A percentile compares a stretch with the other conserved stretches of the same genome.
phyloP scores from a whole-genome alignment of 1,140 invertebrate genomes.

The Diprion similis region DNA sequence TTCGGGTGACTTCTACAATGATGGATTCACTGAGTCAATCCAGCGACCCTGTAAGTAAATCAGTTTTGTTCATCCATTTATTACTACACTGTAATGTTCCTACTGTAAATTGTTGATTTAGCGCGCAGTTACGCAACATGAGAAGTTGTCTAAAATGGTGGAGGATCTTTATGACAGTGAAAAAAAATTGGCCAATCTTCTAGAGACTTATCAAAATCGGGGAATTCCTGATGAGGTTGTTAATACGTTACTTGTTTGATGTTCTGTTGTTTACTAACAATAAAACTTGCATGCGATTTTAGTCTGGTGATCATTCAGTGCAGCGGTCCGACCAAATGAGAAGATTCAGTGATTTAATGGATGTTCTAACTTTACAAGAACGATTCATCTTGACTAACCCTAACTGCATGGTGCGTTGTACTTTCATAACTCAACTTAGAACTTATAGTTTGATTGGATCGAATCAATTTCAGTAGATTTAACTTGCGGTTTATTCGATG shows the following conservation, averaged over 20 bases:
- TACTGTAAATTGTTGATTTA: slow-evolving; percentile 27
- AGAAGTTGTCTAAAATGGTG: slow-evolving; percentile 56
- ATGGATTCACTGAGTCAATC: slow-evolving; percentile 69
- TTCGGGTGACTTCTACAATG: slow-evolving; percentile 66
- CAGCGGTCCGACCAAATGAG: slow-evolving; percentile 29
- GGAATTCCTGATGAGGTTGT: slow-evolving; percentile 50
- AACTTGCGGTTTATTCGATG: neutral
- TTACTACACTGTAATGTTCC: slow-evolving; percentile 13
- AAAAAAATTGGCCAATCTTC: slow-evolving; percentile 52
- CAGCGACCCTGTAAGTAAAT: slow-evolving; percentile 64
- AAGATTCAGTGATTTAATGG: slow-evolving; percentile 32
- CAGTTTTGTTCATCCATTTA: slow-evolving; percentile 12
- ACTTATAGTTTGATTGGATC: slow-evolving; percentile 10
- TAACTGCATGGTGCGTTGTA: slow-evolving; percentile 31
- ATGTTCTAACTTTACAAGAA: slow-evolving; percentile 33
- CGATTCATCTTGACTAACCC: slow-evolving; percentile 26
- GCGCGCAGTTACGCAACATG: slow-evolving; percentile 53
- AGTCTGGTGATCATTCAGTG: slow-evolving; percentile 24
- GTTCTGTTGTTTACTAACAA: slow-evolving; percentile 13
- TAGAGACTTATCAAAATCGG: slow-evolving; percentile 50
- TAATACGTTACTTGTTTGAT: slow-evolving; percentile 18
- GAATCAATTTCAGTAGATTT: neutral
- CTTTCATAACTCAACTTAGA: neutral
- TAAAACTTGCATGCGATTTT: slow-evolving; percentile 29
- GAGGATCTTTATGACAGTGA: slow-evolving; percentile 59